Evolutionary conservation across 2,113 vertebrate genomes (phyloP).

Genomic region (Stercorarius parasiticus): DNA sequence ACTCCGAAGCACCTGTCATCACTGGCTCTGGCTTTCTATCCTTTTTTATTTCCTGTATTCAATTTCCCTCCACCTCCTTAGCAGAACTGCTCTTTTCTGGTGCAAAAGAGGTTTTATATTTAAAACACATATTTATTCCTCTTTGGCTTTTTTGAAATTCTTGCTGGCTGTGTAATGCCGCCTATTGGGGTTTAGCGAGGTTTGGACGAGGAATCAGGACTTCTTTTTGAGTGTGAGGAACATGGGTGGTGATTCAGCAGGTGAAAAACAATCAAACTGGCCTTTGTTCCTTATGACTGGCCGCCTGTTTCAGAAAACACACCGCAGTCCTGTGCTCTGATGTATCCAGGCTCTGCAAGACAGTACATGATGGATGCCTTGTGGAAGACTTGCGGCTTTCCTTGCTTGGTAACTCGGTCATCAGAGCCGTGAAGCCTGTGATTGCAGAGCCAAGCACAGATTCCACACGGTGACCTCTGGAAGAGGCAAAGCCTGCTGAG

Average conservation of each 20-base stretch:
- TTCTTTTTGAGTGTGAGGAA: background rate
- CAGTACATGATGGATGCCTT: fast-evolving
- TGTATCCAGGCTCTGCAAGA: background rate
- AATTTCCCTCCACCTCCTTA: background rate
- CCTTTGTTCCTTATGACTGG: background rate
- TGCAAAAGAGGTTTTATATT: background rate
- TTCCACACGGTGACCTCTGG: background rate
- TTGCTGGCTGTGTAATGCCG: background rate
- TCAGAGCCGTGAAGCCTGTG: background rate
- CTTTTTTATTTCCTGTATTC: background rate
- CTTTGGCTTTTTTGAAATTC: background rate
- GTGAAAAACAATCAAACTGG: background rate
- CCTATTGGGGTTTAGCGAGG: background rate
- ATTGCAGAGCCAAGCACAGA: background rate
- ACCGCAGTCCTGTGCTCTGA: background rate
- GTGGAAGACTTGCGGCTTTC: background rate
- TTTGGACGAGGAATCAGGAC: background rate
- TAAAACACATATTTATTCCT: background rate
- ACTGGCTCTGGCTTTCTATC: background rate
- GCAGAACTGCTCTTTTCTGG: background rate
- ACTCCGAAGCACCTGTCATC: fast-evolving
- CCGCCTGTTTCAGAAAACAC: fast-evolving
- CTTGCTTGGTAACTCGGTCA: fast-evolving
- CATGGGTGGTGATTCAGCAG: background rate
- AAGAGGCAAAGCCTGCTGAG: background rate